Evolutionary conservation across 2,113 vertebrate species (phyloP), one percentile per base, ranked within the genome.

Genomic region (Micromys minutus): DNA sequence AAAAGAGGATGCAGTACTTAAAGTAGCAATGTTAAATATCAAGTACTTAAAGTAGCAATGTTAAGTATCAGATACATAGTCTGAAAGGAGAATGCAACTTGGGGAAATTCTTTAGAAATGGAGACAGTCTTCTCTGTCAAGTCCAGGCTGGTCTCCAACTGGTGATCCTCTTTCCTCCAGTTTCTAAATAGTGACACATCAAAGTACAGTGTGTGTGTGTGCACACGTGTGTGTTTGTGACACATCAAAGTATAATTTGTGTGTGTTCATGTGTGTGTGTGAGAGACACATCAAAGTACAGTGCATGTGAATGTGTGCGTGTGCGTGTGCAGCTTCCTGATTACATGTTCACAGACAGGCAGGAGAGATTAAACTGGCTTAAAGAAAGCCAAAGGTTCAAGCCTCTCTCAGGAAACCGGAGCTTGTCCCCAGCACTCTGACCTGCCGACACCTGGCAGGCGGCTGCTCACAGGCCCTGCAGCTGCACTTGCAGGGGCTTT

Each of bases 341-440:
- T 85, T 76, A 1, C 22, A 67, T 42, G 26, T 69, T 96, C 76
- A 90, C 22, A 75, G 84, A 92, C 93, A 96, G 63, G 47, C 59
- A 79, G 42, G 88, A 94, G 81, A 96, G n/a, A 26, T 1, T 79
- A 76, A 0, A 96, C 45, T 5, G 57, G 79, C 29, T 52, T 89
- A 85, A 92, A 96, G 31, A 89, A 92, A 97, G 94, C 57, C 77
- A 95, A 69, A 19, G 63, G 89, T 22, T 61, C 89, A 65, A 45
- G 6, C 52, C 24, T n/a, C 17, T 88, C 45, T 80, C 21, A 7
- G 24, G 71, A 69, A 92, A 89, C 34, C 36, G 85, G 93, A 96
- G 85, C 24, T 83, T 52, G 61, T 87, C 63, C 26, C 69, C 34
- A 19, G 89, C 61, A 61, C 26, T 13, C 71, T 55, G 52, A 52